Evolutionary conservation across 2,797 vertebrate species (phyloP).

Genomic region (Muraenolepis orangiensis): DNA sequence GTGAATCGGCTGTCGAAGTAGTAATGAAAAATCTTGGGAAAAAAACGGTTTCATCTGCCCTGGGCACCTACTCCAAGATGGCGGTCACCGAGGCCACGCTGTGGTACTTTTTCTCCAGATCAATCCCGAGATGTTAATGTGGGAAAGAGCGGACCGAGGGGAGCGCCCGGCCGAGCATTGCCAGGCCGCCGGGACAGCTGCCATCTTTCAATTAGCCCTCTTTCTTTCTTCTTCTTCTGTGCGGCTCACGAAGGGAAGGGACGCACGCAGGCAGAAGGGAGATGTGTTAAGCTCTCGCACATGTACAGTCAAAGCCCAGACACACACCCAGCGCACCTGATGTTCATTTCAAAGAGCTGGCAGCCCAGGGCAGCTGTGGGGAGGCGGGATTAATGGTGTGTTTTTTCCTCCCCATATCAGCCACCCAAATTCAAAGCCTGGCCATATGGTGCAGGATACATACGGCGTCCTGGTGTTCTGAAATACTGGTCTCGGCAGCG

Average conservation of each 20-base stretch:
- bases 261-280: conserved; percentile 56
- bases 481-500: not conserved
- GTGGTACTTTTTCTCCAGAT: conserved; percentile 59
- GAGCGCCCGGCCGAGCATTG: conserved; percentile 64
- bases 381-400: conserved; percentile 56
- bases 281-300: conserved; percentile 70
- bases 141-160: conserved; percentile 51
- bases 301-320: conserved; percentile 67
- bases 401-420: conserved; percentile 54
- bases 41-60: conserved; percentile 63
- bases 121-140: conserved; percentile 64
- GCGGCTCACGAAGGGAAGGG: conserved; percentile 67
- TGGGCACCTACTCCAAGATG: conserved; percentile 62
- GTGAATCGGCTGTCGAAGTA: conserved; percentile 45
- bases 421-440: conserved; percentile 58
- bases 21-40: conserved; percentile 66
- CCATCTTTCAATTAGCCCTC: conserved; percentile 70
- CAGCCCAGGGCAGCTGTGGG: conserved; percentile 44
- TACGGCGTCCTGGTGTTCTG: conserved; percentile 58
- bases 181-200: conserved; percentile 72
- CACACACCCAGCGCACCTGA: conserved; percentile 70
- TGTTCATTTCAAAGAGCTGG: conserved; percentile 74
- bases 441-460: conserved; percentile 71
- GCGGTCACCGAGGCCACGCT: conserved; percentile 61
- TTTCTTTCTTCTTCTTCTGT: conserved; percentile 58